Percentiles rank a stretch among this genome's conserved stretches.
phyloP scores from a whole-genome alignment of 2,113 vertebrate genomes.

The Seriola dumerili region DNA sequence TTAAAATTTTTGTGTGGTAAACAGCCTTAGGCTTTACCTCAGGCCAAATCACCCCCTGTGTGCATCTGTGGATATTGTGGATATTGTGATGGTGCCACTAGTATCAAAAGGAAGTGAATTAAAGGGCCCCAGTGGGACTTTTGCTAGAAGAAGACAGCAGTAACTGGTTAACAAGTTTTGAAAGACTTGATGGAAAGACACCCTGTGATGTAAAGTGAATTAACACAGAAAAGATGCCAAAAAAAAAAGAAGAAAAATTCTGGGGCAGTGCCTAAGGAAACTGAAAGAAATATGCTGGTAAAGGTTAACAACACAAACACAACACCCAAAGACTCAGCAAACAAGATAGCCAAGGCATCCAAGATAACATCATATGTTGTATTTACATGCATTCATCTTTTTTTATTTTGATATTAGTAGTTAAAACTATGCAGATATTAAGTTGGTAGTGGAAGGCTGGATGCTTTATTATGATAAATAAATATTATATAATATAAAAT shows the following conservation, averaged over 20 bases:
- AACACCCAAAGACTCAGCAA: background rate
- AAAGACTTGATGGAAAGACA: background rate
- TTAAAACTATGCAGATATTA: too few species aligned
- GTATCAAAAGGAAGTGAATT: constrained; percentile 22
- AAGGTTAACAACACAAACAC: background rate
- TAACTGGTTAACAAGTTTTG: background rate
- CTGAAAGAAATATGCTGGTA: background rate
- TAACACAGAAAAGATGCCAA: background rate
- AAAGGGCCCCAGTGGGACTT: background rate
- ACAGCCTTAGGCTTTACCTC: constrained; percentile 62
- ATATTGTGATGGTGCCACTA: constrained; percentile 24
- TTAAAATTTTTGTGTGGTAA: constrained; percentile 33
- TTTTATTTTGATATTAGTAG: too few species aligned
- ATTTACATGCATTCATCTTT: too few species aligned
- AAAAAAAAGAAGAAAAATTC: too few species aligned
- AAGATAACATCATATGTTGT: too few species aligned
- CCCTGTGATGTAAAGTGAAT: background rate
- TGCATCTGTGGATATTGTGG: constrained; percentile 17
- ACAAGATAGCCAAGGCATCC: too few species aligned
- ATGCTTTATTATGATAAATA: background rate
- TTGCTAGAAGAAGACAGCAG: background rate
- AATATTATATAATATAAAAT: too few species aligned
- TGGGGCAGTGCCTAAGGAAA: background rate
- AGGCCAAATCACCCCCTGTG: constrained; percentile 48
- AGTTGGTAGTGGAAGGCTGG: background rate